These are phyloP conservation scores for Drosophila meridionalis DNA, from an alignment of 2,888 invertebrate genomes.

Conservation along the genomic window DNA sequence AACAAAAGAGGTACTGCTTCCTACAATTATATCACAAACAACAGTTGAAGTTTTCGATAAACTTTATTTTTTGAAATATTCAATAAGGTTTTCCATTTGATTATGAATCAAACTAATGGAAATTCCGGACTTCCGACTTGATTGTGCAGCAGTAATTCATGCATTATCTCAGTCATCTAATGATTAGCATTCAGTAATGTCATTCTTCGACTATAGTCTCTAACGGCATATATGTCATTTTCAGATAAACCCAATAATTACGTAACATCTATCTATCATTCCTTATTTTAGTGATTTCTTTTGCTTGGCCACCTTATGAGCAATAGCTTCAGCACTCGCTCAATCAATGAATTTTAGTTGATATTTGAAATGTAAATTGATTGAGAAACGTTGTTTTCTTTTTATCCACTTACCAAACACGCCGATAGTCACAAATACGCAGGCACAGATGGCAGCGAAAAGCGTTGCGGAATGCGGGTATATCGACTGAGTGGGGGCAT, in stretches of 20 bases:
- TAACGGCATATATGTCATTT: too few relatives aligned
- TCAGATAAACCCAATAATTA: background rate
- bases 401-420: slow-evolving; percentile 89
- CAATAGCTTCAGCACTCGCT: background rate
- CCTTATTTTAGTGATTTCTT: background rate
- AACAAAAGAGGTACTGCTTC: background rate
- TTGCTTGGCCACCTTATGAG: background rate
- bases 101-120: background rate
- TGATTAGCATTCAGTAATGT: background rate
- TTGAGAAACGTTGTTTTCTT: too few relatives aligned
- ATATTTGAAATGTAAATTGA: background rate
- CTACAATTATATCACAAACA: background rate
- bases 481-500: slow-evolving; percentile 71
- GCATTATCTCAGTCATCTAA: background rate
- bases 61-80: background rate
- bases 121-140: background rate
- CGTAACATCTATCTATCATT: background rate
- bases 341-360: background rate
- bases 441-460: slow-evolving; percentile 91
- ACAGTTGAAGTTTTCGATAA: background rate
- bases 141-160: background rate
- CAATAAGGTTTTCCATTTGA: background rate
- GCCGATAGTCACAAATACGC: slow-evolving; percentile 91
- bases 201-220: background rate
- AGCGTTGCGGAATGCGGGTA: slow-evolving; percentile 91